phyloP scores from a whole-genome alignment of 1,140 invertebrate genomes.

The Calephelis nemesis region DNA sequence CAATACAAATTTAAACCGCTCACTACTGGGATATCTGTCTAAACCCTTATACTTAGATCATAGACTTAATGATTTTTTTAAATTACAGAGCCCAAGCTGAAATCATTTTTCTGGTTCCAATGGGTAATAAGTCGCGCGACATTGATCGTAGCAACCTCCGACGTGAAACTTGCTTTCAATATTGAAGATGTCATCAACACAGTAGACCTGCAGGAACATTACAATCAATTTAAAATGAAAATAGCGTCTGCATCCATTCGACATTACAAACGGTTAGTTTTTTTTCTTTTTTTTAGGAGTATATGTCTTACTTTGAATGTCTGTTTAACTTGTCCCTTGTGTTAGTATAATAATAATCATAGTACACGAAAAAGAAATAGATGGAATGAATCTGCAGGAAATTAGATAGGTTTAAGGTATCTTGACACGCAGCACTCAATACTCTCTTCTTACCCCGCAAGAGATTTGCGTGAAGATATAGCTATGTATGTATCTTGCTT shows the following conservation, averaged over 20 bases:
- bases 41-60: too few relatives aligned
- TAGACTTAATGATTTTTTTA: background rate
- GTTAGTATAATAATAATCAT: too few relatives aligned
- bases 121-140: conserved; percentile 59
- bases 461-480: too few relatives aligned
- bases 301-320: background rate
- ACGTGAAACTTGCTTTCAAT: conserved; percentile 44
- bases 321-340: background rate
- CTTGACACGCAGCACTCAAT: too few relatives aligned
- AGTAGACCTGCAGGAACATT: conserved; percentile 52
- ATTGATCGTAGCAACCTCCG: conserved; percentile 36
- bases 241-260: conserved; percentile 46
- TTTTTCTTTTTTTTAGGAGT: background rate
- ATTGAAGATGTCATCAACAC: conserved; percentile 55
- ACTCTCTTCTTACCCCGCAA: too few relatives aligned
- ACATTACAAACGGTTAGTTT: conserved; percentile 48
- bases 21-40: too few relatives aligned
- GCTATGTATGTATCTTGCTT: too few relatives aligned
- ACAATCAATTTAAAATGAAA: conserved; percentile 63
- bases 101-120: conserved; percentile 64
- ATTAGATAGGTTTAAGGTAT: too few relatives aligned
- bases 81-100: conserved; percentile 35
- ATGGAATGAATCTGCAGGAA: too few relatives aligned
- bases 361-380: too few relatives aligned
- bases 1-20: too few relatives aligned